Evolutionary conservation across 2,888 invertebrate genomes (phyloP).

Genomic region (Rosalia funebris): DNA sequence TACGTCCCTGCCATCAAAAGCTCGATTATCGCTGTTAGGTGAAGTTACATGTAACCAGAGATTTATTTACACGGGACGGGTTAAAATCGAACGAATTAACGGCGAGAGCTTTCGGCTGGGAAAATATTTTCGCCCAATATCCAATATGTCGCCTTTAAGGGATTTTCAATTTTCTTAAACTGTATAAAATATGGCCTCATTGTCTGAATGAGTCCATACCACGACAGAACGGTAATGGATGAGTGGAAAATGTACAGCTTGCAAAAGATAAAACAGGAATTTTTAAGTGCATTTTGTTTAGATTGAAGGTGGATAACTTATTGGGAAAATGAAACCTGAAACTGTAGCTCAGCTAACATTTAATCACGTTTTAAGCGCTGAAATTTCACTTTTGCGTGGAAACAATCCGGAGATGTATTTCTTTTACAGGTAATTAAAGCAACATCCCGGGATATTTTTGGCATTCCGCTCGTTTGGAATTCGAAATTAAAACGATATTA

Average conservation of each 20-base stretch:
- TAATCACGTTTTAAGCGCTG: background rate
- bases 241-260: background rate
- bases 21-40: constrained; percentile 1
- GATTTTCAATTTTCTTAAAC: too few relatives aligned
- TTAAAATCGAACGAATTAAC: constrained; percentile 7
- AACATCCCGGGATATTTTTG: too few relatives aligned
- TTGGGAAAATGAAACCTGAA: background rate
- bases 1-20: background rate
- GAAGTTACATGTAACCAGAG: constrained; percentile 14
- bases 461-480: too few relatives aligned
- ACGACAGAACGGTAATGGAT: background rate
- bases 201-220: background rate
- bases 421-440: too few relatives aligned
- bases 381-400: background rate
- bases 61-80: constrained; percentile 11
- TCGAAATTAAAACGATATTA: too few relatives aligned
- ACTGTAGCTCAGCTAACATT: background rate
- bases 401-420: too few relatives aligned
- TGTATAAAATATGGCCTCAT: background rate
- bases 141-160: background rate
- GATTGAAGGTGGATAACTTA: background rate
- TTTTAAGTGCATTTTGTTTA: constrained; percentile 11
- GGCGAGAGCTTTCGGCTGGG: background rate
- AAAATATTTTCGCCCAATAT: constrained; percentile 5
- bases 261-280: background rate